Base-by-base conservation (phyloP, 2,888 invertebrate species). In the Drosophila testacea region DNA sequence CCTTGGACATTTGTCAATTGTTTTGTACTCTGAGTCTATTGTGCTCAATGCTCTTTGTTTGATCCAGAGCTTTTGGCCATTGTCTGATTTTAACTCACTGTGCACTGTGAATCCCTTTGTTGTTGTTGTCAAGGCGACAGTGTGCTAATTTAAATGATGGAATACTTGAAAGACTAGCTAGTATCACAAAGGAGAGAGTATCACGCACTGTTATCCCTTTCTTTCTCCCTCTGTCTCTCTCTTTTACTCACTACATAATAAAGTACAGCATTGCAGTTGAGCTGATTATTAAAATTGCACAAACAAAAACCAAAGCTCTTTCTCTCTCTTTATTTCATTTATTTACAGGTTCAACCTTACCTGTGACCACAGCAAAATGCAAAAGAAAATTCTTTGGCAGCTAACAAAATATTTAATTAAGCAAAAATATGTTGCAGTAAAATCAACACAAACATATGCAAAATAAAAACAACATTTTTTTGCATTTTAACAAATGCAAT, bases 401-500 rank as follows among this genome's bases (percentile, higher is more conserved):
- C 79, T 68, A 68, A 71, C 72, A 69, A 77, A 79, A 85, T 88
- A 83, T 83, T 88, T 88, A 83, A 85, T 85, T 88, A 83, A 85
- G 83, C 80, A 88, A 75, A 83, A 85, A 82, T 79, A 80, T 72
- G 77, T 57, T 82, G 72, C 77, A 52, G 72, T 28, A 67, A 67
- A 72, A 74, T 73, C 69, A 77, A 84, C 82, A 71, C 55, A 74
- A 60, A 46, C 62, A 55, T 46, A 47, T 56, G 42, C 42, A 56
- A 47, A 44, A 32, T 36, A 11, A 11, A 46, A 47, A 59, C 52
- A 39, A 36, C n/a, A 28, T 16, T 54, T 75, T 63, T 55, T 56
- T 64, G 34, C 42, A 63, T 47, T 63, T 69, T 28, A 61, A 54
- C 72, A 67, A 62, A 72, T 32, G 34, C 3, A 22, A 22, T 59